A percentile compares a stretch with the other conserved stretches of the same genome.
These are phyloP conservation scores for Aphidoletes aphidimyza DNA, from an alignment of 2,888 invertebrate genomes.

Conservation along the genomic window DNA sequence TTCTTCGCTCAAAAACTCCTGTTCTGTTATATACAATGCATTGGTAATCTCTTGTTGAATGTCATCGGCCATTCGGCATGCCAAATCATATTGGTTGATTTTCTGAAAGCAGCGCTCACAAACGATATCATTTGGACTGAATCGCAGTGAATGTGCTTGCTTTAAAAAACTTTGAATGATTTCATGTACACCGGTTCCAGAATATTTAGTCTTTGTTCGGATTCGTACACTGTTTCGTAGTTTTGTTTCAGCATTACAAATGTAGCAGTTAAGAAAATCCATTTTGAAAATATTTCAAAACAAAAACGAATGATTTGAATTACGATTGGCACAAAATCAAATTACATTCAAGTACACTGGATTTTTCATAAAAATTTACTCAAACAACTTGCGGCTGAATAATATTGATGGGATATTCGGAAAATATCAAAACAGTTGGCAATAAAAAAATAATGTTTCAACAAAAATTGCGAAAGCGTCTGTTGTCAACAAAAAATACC, in stretches of 20 bases:
- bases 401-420: too few species aligned
- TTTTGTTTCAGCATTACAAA: constrained; percentile 10
- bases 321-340: too few species aligned
- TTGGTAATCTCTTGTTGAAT: constrained; percentile 57
- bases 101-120: constrained; percentile 57
- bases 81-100: constrained; percentile 58
- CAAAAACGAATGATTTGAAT: too few species aligned
- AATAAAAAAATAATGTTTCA: not conserved
- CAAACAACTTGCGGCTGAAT: too few species aligned
- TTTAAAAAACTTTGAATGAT: constrained; percentile 13
- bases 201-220: constrained; percentile 1
- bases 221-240: not conserved
- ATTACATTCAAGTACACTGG: too few species aligned
- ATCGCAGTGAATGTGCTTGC: not conserved
- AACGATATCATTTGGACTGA: constrained; percentile 38
- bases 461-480: not conserved
- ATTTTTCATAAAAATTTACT: too few species aligned
- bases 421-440: too few species aligned
- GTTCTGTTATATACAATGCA: constrained; percentile 55
- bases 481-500: not conserved
- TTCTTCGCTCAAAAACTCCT: not conserved
- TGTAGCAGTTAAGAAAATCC: constrained; percentile 18
- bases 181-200: not conserved
- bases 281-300: not conserved
- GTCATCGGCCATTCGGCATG: constrained; percentile 55